Evolutionary conservation across 1,140 invertebrate genomes (phyloP), one percentile per base, ranked within the genome.

Genomic region (Hylaeus volcanicus): DNA sequence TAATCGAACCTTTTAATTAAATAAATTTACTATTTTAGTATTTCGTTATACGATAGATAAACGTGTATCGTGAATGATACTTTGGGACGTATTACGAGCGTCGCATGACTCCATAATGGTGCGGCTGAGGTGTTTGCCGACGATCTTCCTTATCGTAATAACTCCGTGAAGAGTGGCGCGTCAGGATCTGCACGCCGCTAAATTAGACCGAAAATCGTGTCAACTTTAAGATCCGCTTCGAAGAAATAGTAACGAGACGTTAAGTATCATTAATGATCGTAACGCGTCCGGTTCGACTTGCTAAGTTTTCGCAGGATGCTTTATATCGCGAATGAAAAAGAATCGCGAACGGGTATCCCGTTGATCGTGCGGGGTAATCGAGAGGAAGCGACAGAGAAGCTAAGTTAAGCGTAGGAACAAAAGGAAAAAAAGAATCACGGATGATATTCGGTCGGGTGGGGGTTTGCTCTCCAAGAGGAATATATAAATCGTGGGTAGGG

Each of bases 401-500:
- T 74, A 71, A 85, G 70, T 37, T 74, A 71, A 61, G 77, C 63
- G 63, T 69, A 79, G 68, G 68, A 86, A 73, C 58, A 77, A 66
- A 66, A 5, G 63, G 58, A 74, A 74, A 69, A 77, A 83, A 75
- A 83, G 77, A 75, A 51, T 63, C 56, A 48, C 71, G 2, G 82
- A 84, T 87, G 72, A 87, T 84, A 69, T 86, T 72, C 68, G 48
- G 43, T 41, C 14, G 6, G 82, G 86, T n/a, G 76, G 82, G 66
- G 63, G 43, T 70, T 77, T 66, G 53, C 82, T 87, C 66, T 84
- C 41, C 68, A 48, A 37, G 63, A 82, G 55, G 86, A 89, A 91
- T 89, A 91, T 91, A 91, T 89, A 90, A 91, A 89, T 88, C 79
- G 89, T 78, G 82, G 84, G 81, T 87, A 79, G 81, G 68, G 79